phyloP scores from a whole-genome alignment of 2,797 vertebrate species.

The Manis javanica region DNA sequence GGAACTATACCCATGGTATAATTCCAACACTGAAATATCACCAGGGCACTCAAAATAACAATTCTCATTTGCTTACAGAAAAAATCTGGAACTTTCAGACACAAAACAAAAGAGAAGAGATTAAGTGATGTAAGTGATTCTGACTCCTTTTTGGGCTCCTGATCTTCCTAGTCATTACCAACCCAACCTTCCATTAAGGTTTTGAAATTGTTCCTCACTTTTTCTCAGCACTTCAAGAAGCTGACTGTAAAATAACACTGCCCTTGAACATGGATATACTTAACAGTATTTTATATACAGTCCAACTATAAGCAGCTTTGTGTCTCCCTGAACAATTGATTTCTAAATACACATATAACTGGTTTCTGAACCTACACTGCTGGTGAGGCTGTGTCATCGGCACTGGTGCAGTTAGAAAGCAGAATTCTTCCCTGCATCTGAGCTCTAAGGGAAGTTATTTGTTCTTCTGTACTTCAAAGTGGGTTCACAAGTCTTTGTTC shows the following conservation, averaged over 20 bases:
- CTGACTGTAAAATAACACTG: constrained; percentile 66
- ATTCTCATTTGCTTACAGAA: background rate
- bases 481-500: background rate
- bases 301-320: constrained; percentile 67
- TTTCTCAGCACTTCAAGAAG: constrained; percentile 72
- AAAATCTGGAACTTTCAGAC: background rate
- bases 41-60: background rate
- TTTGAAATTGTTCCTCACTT: constrained; percentile 57
- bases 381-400: constrained; percentile 69
- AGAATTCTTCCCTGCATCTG: background rate
- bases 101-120: constrained; percentile 18
- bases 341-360: constrained; percentile 68
- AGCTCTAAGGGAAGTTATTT: background rate
- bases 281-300: constrained; percentile 37
- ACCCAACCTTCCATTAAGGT: constrained; percentile 28
- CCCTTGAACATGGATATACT: constrained; percentile 67
- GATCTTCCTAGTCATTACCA: background rate
- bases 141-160: background rate
- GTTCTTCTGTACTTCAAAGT: background rate
- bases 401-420: constrained; percentile 44
- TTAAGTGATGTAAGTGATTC: background rate
- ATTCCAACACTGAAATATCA: background rate
- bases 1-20: background rate
- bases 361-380: constrained; percentile 68
- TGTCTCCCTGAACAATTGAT: constrained; percentile 62